phyloP scores from a whole-genome alignment of 2,113 vertebrate genomes.

The Morphnarchus princeps region DNA sequence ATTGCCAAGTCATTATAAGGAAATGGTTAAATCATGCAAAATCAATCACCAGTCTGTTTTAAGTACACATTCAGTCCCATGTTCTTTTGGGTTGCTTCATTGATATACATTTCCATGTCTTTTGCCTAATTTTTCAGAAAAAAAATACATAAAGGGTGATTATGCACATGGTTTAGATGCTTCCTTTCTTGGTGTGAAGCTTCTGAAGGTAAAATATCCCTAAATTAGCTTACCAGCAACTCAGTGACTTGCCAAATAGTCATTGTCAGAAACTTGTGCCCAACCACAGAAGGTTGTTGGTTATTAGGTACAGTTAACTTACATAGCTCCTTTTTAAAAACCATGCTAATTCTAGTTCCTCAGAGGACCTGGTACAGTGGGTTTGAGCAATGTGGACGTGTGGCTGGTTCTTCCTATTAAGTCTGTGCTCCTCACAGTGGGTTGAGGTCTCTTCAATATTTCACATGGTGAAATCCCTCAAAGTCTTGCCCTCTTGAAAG shows the following conservation, averaged over 20 bases:
- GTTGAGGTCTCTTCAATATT: not conserved
- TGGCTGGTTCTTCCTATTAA: not conserved
- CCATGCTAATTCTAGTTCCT: not conserved
- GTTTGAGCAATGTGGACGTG: not conserved
- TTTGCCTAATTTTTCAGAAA: not conserved
- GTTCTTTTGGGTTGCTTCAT: not conserved
- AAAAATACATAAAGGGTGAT: not conserved
- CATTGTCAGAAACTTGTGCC: not conserved
- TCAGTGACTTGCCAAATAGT: not conserved
- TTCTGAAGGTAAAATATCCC: not conserved
- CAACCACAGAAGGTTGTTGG: fast-evolving
- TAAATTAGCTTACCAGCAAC: not conserved
- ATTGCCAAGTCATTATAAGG: not conserved
- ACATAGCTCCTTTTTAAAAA: not conserved
- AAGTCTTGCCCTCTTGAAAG: not conserved
- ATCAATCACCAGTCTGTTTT: not conserved
- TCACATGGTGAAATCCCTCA: not conserved
- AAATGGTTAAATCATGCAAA: not conserved
- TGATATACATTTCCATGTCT: not conserved
- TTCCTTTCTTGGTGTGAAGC: not conserved
- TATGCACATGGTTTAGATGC: not conserved
- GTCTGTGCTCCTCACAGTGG: not conserved
- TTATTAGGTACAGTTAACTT: not conserved
- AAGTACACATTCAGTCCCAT: not conserved
- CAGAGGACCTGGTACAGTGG: not conserved